Conservation (phyloP, 2,797 vertebrate genomes). For the Sparus aurata region DNA sequence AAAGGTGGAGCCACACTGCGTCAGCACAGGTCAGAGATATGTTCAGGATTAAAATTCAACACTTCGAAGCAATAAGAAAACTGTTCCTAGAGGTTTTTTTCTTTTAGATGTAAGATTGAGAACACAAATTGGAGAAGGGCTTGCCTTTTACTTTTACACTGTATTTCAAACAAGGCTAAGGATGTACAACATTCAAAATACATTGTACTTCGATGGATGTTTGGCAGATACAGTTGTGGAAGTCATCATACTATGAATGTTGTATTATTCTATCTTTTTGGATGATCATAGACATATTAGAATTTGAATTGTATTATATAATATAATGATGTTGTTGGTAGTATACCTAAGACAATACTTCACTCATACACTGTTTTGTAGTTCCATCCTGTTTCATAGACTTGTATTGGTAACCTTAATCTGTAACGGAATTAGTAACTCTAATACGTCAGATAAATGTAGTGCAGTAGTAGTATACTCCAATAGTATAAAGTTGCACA, state of each 20-base stretch:
- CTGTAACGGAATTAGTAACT: neutral
- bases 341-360: neutral
- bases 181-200: neutral
- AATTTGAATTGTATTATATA: no score
- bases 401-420: neutral
- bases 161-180: no score
- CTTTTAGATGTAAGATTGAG: no score
- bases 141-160: no score
- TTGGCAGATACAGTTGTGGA: neutral
- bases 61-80: no score
- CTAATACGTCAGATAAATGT: neutral
- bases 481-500: neutral
- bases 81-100: no score
- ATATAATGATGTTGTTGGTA: neutral
- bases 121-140: no score
- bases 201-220: neutral
- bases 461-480: no score
- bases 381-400: neutral
- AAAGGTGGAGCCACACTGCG: neutral
- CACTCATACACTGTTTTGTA: neutral
- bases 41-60: neutral
- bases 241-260: neutral
- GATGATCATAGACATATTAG: no score
- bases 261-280: neutral
- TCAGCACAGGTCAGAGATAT: conserved; percentile 4